phyloP scores from a whole-genome alignment of 2,797 vertebrate species.

The Sciurus vulgaris region DNA sequence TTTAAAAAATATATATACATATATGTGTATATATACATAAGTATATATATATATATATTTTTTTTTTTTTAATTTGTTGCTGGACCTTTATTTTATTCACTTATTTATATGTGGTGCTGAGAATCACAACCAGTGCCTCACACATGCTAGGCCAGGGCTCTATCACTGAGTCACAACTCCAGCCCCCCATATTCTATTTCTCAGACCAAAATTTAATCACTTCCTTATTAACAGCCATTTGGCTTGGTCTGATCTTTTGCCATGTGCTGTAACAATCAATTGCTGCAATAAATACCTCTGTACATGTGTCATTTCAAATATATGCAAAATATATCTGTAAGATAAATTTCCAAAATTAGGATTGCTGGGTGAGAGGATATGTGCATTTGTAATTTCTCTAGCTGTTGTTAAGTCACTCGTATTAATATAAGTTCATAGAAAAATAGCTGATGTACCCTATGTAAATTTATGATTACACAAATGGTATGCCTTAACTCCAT shows the following conservation, averaged over 20 bases:
- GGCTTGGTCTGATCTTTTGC: constrained; percentile 37
- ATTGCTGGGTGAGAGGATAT: background rate
- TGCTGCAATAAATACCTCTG: background rate
- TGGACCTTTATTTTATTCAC: no score
- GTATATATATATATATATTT: no score
- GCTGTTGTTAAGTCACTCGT: constrained; percentile 25
- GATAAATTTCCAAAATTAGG: constrained; percentile 52
- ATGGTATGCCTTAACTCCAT: no score
- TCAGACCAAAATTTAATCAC: background rate
- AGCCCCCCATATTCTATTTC: background rate
- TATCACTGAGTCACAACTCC: no score
- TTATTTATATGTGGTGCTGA: no score
- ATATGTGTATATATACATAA: no score
- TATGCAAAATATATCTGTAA: constrained; percentile 20
- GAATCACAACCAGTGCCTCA: no score
- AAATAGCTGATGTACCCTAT: constrained; percentile 46
- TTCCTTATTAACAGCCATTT: constrained; percentile 10
- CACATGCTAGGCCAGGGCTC: no score
- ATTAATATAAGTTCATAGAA: background rate
- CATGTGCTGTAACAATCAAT: constrained; percentile 41
- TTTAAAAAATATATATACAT: no score
- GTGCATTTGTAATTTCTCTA: constrained; percentile 20
- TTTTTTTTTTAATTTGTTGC: no score
- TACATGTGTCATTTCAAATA: constrained; percentile 28
- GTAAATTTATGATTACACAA: no score